A percentile compares a stretch with the other conserved stretches of the same genome.
Conservation (phyloP, 2,797 vertebrate genomes). For the Enteromius radiatus region DNA sequence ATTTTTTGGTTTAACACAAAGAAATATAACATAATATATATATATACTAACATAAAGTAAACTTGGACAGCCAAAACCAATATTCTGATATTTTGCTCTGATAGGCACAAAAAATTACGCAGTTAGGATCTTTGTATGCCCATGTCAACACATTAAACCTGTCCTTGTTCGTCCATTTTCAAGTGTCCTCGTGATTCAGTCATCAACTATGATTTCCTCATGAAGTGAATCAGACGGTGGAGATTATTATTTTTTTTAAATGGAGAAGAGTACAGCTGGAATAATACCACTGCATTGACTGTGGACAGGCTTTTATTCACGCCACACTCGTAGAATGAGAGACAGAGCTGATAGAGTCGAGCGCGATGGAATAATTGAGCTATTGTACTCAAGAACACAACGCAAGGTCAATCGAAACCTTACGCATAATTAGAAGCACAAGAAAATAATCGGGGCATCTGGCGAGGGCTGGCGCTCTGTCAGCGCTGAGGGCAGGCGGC, state of each 20-base stretch:
- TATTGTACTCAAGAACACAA: conserved; percentile 71
- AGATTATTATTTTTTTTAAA: conserved; percentile 50
- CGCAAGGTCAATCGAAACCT: conserved; percentile 73
- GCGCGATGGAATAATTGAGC: conserved; percentile 72
- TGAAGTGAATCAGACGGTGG: conserved; percentile 53
- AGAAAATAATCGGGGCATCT: conserved; percentile 79
- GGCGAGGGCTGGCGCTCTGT: conserved; percentile 70
- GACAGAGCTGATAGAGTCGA: conserved; percentile 16
- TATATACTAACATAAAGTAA: not conserved
- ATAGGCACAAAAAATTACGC: not conserved
- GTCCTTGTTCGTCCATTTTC: not conserved
- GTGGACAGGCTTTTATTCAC: conserved; percentile 65
- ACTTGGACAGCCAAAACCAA: not conserved
- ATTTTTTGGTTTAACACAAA: too few species aligned
- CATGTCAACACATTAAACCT: not conserved
- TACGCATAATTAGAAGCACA: conserved; percentile 77
- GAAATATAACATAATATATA: too few species aligned
- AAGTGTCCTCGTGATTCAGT: conserved; percentile 57
- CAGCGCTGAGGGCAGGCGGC: conserved; percentile 69
- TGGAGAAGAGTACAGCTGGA: conserved; percentile 60
- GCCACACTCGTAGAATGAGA: conserved; percentile 7
- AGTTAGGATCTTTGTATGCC: not conserved
- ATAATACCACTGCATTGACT: conserved; percentile 55
- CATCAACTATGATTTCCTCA: conserved; percentile 74
- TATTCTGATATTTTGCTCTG: not conserved